Base-by-base conservation (phyloP, 2,113 vertebrate genomes). In the Chaetorhynchus papuensis region DNA sequence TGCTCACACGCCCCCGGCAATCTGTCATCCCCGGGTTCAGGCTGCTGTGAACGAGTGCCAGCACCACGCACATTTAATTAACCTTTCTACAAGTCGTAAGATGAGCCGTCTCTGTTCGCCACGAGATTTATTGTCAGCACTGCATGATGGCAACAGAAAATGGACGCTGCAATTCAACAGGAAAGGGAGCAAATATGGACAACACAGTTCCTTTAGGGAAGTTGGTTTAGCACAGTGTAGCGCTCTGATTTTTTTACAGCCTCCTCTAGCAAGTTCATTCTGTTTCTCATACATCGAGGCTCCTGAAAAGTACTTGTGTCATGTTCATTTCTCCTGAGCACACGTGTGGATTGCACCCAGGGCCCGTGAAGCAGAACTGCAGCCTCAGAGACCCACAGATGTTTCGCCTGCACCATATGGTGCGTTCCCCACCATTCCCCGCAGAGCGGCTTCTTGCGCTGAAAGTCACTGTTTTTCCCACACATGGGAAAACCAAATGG, bases 341-440 rank as follows among this genome's bases (percentile, higher is more conserved):
- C 7, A 14, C 1, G 1, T 79, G 92, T 68, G 81, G 93, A 94
- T 76, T 17, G 56, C 71, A 35, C n/a, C 53, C 59, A 5, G 66
- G 84, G 86, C 82, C 80, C 0, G 0, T 20, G 71, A 49, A 88
- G 64, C 89, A 93, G 95, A 96, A 88, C 86, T 94, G 87, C 91
- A 87, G 91, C 5, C 15, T 95, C 93, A 94, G 91, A 94, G 94
- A 94, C 66, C 72, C 95, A n/a, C 95, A 96, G 93, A 92, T 91
- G 91, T 96, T 94, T 45, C 1, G 15, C 84, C 91, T 41, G 54
- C 75, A 19, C 96, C 96, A 96, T 97, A 95, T 95, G 97, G 95
- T n/a, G 30, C 10, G 0, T 60, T 78, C 79, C 71, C 85, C 94
- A 88, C 63, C 59, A 1, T 33, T 95, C 95, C 91, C 96, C 1